Evolutionary conservation across 1,140 invertebrate species (phyloP).

Genomic region (Drosophila cardini): DNA sequence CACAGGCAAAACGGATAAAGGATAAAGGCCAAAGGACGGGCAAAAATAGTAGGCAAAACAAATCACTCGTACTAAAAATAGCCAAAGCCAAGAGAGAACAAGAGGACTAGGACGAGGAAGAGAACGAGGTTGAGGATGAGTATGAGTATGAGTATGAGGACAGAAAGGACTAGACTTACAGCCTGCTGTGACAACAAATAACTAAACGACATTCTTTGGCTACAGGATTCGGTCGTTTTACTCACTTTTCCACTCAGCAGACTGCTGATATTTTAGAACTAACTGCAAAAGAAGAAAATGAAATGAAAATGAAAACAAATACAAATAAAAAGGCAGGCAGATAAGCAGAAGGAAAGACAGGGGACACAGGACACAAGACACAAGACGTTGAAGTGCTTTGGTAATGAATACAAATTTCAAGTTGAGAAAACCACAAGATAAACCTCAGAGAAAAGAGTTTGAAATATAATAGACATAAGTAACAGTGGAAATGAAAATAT

Average conservation of each 20-base stretch:
- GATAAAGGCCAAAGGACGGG: constrained; percentile 6
- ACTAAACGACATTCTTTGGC: constrained; percentile 35
- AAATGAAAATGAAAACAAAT: constrained; percentile 73
- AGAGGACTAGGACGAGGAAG: too few relatives aligned
- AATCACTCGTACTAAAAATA: constrained; percentile 80
- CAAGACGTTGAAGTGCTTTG: constrained; percentile 28
- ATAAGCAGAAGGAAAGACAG: constrained; percentile 10
- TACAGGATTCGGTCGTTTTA: constrained; percentile 26
- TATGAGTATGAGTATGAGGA: not conserved
- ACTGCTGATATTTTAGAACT: constrained; percentile 60
- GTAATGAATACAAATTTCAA: constrained; percentile 69
- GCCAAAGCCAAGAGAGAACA: constrained; percentile 57
- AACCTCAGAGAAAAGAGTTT: constrained; percentile 11
- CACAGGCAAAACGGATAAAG: constrained; percentile 30
- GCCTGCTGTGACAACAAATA: constrained; percentile 36
- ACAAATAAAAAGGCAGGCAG: constrained; percentile 70
- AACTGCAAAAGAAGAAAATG: constrained; percentile 61
- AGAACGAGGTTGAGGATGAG: too few relatives aligned
- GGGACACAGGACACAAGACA: not conserved
- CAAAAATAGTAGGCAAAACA: constrained; percentile 66
- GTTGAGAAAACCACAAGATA: constrained; percentile 18
- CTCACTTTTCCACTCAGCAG: not conserved
- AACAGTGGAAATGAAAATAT: constrained; percentile 25
- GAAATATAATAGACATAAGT: constrained; percentile 37
- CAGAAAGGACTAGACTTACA: constrained; percentile 14